phyloP scores from a whole-genome alignment of 2,797 vertebrate species.

The Enteromius radiatus region DNA sequence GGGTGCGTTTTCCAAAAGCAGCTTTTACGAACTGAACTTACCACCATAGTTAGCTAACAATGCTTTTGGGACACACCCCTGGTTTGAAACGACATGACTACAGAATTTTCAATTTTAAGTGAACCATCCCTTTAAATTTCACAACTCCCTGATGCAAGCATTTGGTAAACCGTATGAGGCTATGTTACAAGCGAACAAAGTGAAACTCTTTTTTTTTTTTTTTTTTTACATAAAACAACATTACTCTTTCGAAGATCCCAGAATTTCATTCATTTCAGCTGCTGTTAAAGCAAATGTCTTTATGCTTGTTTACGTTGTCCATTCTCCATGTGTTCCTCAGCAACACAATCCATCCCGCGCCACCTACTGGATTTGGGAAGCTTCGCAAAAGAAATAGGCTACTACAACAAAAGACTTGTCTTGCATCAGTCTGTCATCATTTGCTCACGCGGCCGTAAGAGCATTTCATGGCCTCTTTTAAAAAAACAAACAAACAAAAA shows the following conservation, averaged over 20 bases:
- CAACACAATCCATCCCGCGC: slow-evolving; percentile 29
- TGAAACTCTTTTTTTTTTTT: neutral
- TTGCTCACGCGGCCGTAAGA: slow-evolving; percentile 9
- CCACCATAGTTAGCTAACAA: too few species aligned
- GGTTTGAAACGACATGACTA: too few species aligned
- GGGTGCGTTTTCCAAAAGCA: too few species aligned
- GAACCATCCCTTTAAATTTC: slow-evolving; percentile 19
- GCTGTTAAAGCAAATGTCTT: neutral
- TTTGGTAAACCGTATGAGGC: neutral
- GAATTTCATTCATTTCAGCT: neutral
- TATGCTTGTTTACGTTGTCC: slow-evolving; percentile 36
- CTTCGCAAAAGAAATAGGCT: slow-evolving; percentile 50
- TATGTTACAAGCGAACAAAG: neutral
- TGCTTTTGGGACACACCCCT: too few species aligned
- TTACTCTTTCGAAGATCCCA: too few species aligned
- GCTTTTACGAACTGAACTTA: too few species aligned
- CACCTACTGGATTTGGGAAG: slow-evolving; percentile 25
- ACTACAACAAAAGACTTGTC: slow-evolving; percentile 56
- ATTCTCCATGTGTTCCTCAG: slow-evolving; percentile 34
- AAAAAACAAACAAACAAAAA: neutral
- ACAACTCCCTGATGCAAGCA: neutral
- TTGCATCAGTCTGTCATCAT: slow-evolving; percentile 54
- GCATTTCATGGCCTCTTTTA: neutral
- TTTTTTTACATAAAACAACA: too few species aligned
- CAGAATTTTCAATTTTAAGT: neutral